Percentiles rank a stretch among this genome's conserved stretches.
phyloP scores from a whole-genome alignment of 2,113 vertebrate genomes.

The Corapipo altera region DNA sequence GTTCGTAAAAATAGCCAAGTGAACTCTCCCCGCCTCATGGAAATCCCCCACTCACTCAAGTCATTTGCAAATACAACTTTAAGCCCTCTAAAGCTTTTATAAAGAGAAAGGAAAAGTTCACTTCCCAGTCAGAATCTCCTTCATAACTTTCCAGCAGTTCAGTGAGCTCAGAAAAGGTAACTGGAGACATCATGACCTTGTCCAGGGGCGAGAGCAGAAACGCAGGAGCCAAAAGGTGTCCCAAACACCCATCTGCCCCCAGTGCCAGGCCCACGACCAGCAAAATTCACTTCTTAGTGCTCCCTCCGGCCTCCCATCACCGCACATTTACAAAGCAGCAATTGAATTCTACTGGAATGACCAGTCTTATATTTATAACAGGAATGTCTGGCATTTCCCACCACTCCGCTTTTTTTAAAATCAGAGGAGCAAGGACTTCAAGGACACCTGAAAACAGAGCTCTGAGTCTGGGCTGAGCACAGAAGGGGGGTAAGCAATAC shows the following conservation, averaged over 20 bases:
- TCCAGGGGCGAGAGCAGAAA: neutral
- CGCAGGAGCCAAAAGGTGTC: neutral
- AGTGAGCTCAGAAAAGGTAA: neutral
- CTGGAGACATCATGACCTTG: neutral
- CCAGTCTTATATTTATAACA: neutral
- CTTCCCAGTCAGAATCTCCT: neutral
- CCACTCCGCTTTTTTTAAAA: neutral
- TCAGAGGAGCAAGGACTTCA: neutral
- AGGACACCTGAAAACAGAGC: neutral
- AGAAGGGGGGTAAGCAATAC: neutral
- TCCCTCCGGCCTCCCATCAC: neutral
- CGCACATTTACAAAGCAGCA: neutral
- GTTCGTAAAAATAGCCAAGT: neutral
- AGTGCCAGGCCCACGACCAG: neutral
- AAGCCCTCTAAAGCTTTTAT: neutral
- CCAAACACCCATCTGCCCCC: neutral
- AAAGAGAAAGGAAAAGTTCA: neutral
- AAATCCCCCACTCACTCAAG: neutral
- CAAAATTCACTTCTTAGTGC: neutral
- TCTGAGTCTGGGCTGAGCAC: neutral
- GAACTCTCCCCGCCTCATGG: neutral
- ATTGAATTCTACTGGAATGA: neutral
- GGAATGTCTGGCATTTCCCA: conserved; percentile 23
- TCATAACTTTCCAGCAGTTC: neutral
- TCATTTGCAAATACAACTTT: neutral